Evolutionary conservation across 2,113 vertebrate genomes (phyloP), one percentile per base, ranked within the genome.

Genomic region (Microtus ochrogaster): DNA sequence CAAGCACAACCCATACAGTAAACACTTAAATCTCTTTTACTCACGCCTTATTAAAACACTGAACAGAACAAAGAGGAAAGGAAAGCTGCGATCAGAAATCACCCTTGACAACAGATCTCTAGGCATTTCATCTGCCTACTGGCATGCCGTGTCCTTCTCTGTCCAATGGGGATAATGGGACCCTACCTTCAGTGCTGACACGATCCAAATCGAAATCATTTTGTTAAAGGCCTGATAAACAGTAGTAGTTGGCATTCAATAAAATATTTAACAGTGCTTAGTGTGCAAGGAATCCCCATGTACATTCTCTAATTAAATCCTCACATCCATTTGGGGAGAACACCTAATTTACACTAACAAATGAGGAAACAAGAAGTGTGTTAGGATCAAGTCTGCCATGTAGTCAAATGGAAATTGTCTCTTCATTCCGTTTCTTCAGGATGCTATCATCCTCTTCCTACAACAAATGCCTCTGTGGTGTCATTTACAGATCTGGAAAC

Each of bases 401-500:
- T 36, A 76, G 12, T 17, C 19, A 11, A 70, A 88, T 2, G 41
- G 36, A 78, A 66, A 92, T 76, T 81, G 58, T 87, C 39, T 49
- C 78, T 11, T 22, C n/a, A 26, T 81, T 74, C 52, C 5, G 3
- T 74, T 90, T 84, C 65, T 39, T 84, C 19, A 70, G 14, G 44
- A 52, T 5, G 21, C 11, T 16, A 16, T 22, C 24, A 86, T 82
- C n/a, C 7, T 76, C 90, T 76, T 70, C 47, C 72, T 36, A 17
- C 33, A 65, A 44, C 68, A 66, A 44, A 79, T 4, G 58, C 24
- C 58, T 6, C 12, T 76, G 5, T 24, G 33, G 19, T 61, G 55
- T 65, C 93, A 76, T 63, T 94, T 68, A 94, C 66, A 94, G 92
- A 92, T 79, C 61, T 87, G 65, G 28, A 93, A 87, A 72, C 21